A percentile compares a stretch with the other conserved stretches of the same genome.
Conservation (phyloP, 1,140 invertebrate genomes). For the Sitodiplosis mosellana region DNA sequence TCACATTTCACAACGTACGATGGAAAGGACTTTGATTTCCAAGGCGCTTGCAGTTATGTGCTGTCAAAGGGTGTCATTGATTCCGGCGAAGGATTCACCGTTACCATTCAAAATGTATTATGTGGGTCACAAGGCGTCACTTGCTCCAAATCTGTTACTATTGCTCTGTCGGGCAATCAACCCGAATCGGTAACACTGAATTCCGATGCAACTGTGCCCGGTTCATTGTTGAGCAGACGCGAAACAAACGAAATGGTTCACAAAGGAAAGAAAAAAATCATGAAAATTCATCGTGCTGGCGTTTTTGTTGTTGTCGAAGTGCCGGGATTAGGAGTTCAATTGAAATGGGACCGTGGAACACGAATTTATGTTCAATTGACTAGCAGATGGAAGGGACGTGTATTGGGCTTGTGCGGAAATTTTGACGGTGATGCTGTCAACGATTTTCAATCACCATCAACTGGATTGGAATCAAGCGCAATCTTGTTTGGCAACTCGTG, state of each 20-base stretch:
- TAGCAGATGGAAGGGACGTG: constrained; percentile 53
- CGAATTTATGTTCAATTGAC: constrained; percentile 59
- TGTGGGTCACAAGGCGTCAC: constrained; percentile 72
- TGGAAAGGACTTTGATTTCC: constrained; percentile 64
- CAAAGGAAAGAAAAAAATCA: neutral
- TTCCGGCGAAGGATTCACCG: constrained; percentile 41
- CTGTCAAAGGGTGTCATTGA: constrained; percentile 47
- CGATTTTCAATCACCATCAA: constrained; percentile 68
- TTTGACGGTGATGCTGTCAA: constrained; percentile 66
- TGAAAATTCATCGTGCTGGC: constrained; percentile 35
- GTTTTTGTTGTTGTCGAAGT: constrained; percentile 65
- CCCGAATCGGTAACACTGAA: constrained; percentile 42
- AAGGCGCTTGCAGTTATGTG: constrained; percentile 73
- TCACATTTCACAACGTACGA: constrained; percentile 80
- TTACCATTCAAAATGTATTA: constrained; percentile 40
- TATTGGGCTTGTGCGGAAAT: constrained; percentile 78
- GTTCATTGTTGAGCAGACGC: neutral
- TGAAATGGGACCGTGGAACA: constrained; percentile 77
- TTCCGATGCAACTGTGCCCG: constrained; percentile 23
- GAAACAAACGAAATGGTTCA: neutral
- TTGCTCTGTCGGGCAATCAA: constrained; percentile 23
- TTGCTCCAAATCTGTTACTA: constrained; percentile 65
- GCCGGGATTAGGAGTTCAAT: constrained; percentile 49
- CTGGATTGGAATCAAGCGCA: constrained; percentile 51
- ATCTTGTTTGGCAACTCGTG: constrained; percentile 72